These are phyloP conservation scores for Hyposoter didymator DNA, from an alignment of 2,888 invertebrate genomes.

Conservation along the genomic window DNA sequence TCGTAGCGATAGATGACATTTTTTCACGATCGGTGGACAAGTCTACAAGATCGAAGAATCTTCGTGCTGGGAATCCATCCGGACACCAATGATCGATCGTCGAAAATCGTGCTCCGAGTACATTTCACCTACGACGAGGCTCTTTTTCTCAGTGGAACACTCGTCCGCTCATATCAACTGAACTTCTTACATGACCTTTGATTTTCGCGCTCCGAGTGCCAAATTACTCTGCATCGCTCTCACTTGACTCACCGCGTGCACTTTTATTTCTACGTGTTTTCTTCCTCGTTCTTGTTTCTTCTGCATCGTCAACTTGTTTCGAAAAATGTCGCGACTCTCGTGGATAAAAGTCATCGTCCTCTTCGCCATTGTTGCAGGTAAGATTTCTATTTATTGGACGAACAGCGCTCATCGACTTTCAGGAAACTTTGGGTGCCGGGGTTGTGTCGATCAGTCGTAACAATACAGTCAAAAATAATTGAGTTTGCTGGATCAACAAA, in stretches of 20 bases:
- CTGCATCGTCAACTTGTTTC: neutral
- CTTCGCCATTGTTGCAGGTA: conserved; percentile 76
- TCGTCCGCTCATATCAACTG: conserved; percentile 6
- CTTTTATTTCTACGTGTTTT: neutral
- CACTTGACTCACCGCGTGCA: neutral
- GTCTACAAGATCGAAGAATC: neutral
- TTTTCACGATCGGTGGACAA: conserved; percentile 25
- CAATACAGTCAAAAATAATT: neutral
- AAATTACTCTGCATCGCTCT: conserved; percentile 3
- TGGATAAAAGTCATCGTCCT: conserved; percentile 76
- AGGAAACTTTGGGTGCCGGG: neutral
- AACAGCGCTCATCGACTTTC: no score
- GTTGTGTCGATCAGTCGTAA: neutral
- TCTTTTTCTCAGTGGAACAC: neutral
- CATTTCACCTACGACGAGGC: conserved; percentile 15
- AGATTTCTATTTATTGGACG: conserved; percentile 63
- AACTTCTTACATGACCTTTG: neutral
- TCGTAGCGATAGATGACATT: conserved; percentile 34
- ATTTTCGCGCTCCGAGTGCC: conserved; percentile 22
- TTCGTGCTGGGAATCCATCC: neutral
- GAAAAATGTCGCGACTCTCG: conserved; percentile 76
- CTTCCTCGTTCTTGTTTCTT: neutral
- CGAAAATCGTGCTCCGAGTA: conserved; percentile 7
- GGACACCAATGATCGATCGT: conserved; percentile 33
- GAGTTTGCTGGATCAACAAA: no score